Percentiles rank a stretch among this genome's conserved stretches.
Evolutionary conservation across 2,888 invertebrate genomes (phyloP).

Genomic region (Drosophila ustulata): DNA sequence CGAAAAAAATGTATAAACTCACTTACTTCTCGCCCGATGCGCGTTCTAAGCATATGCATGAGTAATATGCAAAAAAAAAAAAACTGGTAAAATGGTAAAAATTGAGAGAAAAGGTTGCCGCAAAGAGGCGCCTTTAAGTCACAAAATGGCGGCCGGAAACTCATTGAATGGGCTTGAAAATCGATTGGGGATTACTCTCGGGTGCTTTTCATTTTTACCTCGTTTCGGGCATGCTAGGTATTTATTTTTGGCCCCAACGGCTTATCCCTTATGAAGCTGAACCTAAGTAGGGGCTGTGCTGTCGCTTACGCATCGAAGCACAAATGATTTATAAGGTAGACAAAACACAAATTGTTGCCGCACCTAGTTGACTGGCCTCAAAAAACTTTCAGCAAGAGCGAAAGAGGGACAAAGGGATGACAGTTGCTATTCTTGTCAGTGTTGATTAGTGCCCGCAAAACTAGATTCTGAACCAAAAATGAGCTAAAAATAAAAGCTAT

Average conservation of each 20-base stretch:
- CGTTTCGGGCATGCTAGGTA: slow-evolving; percentile 53
- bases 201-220: slow-evolving; percentile 76
- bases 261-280: slow-evolving; percentile 42
- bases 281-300: slow-evolving; percentile 54
- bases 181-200: slow-evolving; percentile 77
- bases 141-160: slow-evolving; percentile 69
- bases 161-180: slow-evolving; percentile 73
- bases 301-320: slow-evolving; percentile 68
- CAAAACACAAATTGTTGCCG: slow-evolving; percentile 69
- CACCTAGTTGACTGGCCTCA: slow-evolving; percentile 47
- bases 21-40: slow-evolving; percentile 40
- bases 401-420: neutral
- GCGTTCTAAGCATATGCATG: slow-evolving; percentile 62
- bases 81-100: slow-evolving; percentile 5
- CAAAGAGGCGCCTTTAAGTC: slow-evolving; percentile 66
- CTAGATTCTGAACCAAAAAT: too few species aligned
- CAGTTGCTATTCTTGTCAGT: neutral
- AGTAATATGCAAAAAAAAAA: slow-evolving; percentile 47
- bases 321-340: slow-evolving; percentile 74
- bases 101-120: slow-evolving; percentile 48
- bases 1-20: slow-evolving; percentile 66
- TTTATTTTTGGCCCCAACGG: slow-evolving; percentile 68
- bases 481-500: too few species aligned
- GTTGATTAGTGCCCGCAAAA: too few species aligned
- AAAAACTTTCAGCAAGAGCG: slow-evolving; percentile 5